Base-by-base conservation (phyloP, 2,888 invertebrate genomes). In the Eilema depressum region DNA sequence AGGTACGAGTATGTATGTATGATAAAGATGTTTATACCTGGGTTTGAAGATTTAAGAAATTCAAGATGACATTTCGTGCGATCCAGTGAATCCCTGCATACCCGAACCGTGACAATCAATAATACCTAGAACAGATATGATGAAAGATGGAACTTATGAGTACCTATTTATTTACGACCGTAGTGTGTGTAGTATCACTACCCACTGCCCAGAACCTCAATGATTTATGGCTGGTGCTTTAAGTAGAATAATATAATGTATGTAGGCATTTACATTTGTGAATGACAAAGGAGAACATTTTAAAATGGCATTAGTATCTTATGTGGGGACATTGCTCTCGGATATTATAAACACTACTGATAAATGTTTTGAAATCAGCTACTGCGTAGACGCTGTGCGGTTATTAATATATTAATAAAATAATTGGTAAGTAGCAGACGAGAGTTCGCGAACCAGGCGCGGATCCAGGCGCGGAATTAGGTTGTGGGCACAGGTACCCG, bases 311-410 rank as follows among this genome's bases (percentile, higher is more conserved):
- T 75, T 70, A 70, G 68, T 77, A 70, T 75, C 68, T 66, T 63
- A 70, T 64, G 74, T 73, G 77, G 72, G 82, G 76, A 78, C 84
- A 76, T 79, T 85, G 83, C 83, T 78, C 84, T 84, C 82, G 64
- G 76, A 76, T 82, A 75, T 71, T 60, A 74, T 68, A 73, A 77
- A 83, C 70, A 73, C 47, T 60, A 56, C 53, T 74, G 83, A 78
- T 82, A 80, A 75, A 70, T 66, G 67, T 53, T 67, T 59, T 76
- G 17, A 17, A 62, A 62, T 17, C 14, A 17, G 3, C 8, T 62
- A 33, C 33, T 62, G 23, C 25, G 25, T 25, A 25, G 12, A 37
- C 37, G 17, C 33, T n/a, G 11, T 47, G 0, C 11, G 26, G 5
- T 12, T 37, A 23, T 33, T 23, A 14, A 14, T 23, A 33, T 25